These are phyloP conservation scores for Tichodroma muraria DNA, from an alignment of 2,113 vertebrate species.

Conservation along the genomic window DNA sequence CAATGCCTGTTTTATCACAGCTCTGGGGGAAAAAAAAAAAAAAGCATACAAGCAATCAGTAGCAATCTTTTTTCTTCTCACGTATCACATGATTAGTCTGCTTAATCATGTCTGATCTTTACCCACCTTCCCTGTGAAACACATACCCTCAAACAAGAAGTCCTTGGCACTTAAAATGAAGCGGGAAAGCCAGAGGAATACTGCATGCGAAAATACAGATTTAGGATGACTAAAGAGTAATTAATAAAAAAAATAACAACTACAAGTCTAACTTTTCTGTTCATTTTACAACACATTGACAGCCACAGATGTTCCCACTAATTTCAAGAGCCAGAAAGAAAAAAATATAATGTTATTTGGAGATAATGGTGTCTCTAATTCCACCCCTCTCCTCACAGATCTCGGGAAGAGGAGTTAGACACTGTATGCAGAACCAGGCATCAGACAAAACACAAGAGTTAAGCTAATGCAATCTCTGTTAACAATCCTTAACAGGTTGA, in stretches of 20 bases:
- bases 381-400: not conserved
- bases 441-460: not conserved
- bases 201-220: not conserved
- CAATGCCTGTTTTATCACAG: not conserved
- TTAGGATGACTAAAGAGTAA: not conserved
- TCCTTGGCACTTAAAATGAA: not conserved
- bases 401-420: not conserved
- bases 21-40: not conserved
- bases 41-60: not conserved
- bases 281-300: not conserved
- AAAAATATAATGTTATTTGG: not conserved
- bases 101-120: not conserved
- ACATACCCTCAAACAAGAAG: not conserved
- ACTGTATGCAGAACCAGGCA: not conserved
- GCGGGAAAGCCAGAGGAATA: not conserved
- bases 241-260: not conserved
- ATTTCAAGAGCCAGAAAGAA: not conserved
- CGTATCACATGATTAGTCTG: not conserved
- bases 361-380: not conserved
- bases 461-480: not conserved
- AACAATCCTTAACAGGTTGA: not conserved
- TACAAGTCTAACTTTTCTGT: not conserved
- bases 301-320: not conserved
- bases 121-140: not conserved
- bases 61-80: not conserved